Conservation (phyloP, 2,797 vertebrate species). For the Anguilla obscura region DNA sequence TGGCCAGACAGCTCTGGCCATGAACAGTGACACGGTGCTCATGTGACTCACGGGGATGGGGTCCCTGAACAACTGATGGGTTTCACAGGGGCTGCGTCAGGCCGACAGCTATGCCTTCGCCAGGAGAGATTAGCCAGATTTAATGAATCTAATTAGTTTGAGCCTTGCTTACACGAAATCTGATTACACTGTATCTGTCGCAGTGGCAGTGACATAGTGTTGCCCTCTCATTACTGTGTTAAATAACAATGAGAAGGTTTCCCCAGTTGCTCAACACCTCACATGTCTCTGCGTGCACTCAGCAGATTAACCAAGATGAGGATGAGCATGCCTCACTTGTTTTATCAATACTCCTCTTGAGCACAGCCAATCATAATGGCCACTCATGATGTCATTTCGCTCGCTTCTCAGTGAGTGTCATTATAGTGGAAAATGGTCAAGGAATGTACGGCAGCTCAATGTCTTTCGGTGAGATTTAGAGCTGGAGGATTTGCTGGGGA, state of each 20-base stretch:
- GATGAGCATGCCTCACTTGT: background rate
- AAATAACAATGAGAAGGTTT: constrained; percentile 4
- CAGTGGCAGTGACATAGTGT: constrained; percentile 27
- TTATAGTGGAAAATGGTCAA: background rate
- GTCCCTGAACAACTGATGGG: background rate
- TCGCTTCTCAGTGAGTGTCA: background rate
- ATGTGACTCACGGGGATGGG: background rate
- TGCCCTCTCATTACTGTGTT: constrained; percentile 24
- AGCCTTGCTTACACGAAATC: constrained; percentile 47
- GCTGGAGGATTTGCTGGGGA: background rate
- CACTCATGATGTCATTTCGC: background rate
- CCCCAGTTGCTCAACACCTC: background rate
- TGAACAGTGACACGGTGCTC: background rate
- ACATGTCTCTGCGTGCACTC: background rate
- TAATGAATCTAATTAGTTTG: constrained; percentile 46
- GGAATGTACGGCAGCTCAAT: background rate
- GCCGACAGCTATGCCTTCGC: constrained; percentile 19
- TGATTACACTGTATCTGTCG: constrained; percentile 37
- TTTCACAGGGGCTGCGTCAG: background rate
- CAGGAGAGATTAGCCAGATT: constrained; percentile 42
- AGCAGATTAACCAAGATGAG: background rate
- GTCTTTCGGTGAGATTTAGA: background rate
- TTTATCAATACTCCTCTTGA: background rate
- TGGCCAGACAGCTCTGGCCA: background rate
- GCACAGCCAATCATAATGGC: background rate